A percentile compares a stretch with the other conserved stretches of the same genome.
phyloP scores from a whole-genome alignment of 2,113 vertebrate genomes.

The Neopipo cinnamomea region DNA sequence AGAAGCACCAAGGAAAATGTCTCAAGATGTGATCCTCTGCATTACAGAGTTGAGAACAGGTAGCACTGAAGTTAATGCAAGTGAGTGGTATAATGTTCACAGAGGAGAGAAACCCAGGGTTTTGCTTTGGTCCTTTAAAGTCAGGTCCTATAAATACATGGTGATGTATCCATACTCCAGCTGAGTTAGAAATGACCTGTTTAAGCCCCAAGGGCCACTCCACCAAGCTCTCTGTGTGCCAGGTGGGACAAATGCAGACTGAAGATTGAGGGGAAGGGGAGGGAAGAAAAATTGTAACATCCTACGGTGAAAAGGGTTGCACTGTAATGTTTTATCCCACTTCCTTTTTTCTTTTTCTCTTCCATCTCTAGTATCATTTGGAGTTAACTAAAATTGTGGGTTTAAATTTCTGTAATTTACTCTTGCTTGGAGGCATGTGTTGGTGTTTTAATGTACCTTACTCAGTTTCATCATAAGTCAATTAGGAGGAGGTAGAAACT shows the following conservation, averaged over 20 bases:
- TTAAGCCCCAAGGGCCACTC: neutral
- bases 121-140: neutral
- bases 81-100: neutral
- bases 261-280: neutral
- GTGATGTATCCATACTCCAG: neutral
- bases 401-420: neutral
- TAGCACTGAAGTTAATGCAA: neutral
- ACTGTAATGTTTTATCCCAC: neutral
- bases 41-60: neutral
- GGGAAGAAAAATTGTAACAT: neutral
- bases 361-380: neutral
- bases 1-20: neutral
- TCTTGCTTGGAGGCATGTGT: neutral
- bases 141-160: too few species aligned
- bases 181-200: neutral
- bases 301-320: neutral
- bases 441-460: neutral
- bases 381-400: neutral
- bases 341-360: neutral
- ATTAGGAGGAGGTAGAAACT: neutral
- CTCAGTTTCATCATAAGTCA: neutral
- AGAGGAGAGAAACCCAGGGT: neutral
- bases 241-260: neutral
- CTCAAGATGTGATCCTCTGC: neutral
- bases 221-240: accelerated